Percentiles rank a stretch among this genome's conserved stretches.
Evolutionary conservation across 2,797 vertebrate species (phyloP).

Genomic region (Urophycis tenuis): DNA sequence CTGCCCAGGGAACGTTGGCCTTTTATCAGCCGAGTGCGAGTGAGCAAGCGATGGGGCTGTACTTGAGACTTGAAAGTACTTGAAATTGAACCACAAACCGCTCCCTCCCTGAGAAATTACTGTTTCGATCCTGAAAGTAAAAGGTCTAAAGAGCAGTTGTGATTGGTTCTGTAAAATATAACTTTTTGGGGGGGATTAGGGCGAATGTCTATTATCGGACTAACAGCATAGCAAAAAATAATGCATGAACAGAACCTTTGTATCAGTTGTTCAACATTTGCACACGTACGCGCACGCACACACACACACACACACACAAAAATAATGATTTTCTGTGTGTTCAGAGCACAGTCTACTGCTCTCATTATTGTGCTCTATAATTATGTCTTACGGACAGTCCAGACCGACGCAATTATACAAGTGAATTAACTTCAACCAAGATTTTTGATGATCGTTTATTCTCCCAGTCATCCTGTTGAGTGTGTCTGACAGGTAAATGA

Average conservation of each 20-base stretch:
- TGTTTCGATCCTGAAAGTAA: neutral
- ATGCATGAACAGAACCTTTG: too few relatives aligned
- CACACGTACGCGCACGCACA: too few relatives aligned
- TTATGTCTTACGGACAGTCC: neutral
- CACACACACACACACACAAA: too few relatives aligned
- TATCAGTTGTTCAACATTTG: neutral
- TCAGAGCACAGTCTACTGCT: too few relatives aligned
- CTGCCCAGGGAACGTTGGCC: neutral
- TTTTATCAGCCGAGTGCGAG: neutral
- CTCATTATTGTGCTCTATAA: neutral
- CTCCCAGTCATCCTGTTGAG: too few relatives aligned
- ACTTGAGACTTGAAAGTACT: neutral
- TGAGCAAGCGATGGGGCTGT: neutral
- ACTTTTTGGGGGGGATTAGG: neutral
- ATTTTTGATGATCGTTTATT: too few relatives aligned
- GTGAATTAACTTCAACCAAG: too few relatives aligned
- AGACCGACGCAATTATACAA: neutral
- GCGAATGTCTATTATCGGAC: neutral
- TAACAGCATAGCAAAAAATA: too few relatives aligned
- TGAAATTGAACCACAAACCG: neutral
- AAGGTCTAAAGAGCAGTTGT: neutral
- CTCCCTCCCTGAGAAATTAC: neutral
- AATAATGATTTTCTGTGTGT: too few relatives aligned
- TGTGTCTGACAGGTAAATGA: too few relatives aligned
- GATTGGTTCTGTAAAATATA: neutral